A percentile compares a stretch with the other conserved stretches of the same genome.
Conservation (phyloP, 2,113 vertebrate species). For the Merops nubicus region DNA sequence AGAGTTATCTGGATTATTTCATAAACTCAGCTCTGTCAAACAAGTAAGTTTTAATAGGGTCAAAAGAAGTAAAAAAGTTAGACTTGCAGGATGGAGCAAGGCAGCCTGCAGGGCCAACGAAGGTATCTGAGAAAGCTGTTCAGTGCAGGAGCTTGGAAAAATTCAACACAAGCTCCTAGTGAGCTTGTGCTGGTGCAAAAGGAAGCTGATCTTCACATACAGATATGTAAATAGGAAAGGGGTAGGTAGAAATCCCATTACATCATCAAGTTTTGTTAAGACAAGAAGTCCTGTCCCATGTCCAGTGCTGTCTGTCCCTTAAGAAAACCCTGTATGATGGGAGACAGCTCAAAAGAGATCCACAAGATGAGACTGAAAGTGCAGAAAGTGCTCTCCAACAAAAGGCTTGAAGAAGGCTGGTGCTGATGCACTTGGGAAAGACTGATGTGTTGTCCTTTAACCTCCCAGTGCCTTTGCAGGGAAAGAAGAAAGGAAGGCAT, state of each 20-base stretch:
- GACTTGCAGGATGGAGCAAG: background rate
- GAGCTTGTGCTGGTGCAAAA: background rate
- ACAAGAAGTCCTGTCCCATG: background rate
- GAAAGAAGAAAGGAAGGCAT: background rate
- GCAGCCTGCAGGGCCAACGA: background rate
- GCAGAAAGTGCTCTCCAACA: background rate
- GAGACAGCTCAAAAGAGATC: background rate
- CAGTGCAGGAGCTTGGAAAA: background rate
- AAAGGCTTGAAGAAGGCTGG: background rate
- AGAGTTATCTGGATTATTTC: background rate
- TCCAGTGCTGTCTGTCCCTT: background rate
- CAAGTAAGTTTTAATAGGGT: background rate
- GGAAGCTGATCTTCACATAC: background rate
- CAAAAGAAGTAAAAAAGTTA: background rate
- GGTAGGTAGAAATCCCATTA: background rate
- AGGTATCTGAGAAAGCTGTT: background rate
- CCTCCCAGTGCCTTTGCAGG: background rate
- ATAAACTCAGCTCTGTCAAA: background rate
- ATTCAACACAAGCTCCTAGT: background rate
- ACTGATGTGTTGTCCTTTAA: background rate
- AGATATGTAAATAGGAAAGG: background rate
- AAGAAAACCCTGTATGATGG: background rate
- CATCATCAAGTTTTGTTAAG: accelerated
- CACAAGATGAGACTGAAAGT: background rate
- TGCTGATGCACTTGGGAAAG: accelerated